Base-by-base conservation (phyloP, 2,113 vertebrate species). In the Hippoglossus stenolepis region DNA sequence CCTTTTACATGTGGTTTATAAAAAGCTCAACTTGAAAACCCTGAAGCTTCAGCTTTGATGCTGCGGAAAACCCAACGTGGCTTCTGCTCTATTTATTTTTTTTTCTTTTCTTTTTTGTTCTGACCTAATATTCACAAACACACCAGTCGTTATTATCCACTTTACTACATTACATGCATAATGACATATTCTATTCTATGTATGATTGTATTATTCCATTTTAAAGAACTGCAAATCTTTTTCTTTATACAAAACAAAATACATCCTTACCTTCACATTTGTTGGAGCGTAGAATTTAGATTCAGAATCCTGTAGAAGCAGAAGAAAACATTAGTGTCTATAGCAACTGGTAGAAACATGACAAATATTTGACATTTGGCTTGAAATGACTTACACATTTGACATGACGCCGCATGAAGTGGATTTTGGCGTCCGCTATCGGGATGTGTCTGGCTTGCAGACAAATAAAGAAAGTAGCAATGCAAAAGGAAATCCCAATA, bases 1-100 rank as follows among this genome's bases (percentile, higher is more conserved):
- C 71, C 78, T 86, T 86, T 82, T 60, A 74, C 72, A 83, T 90
- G 92, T 87, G 90, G 90, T 91, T 91, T 85, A 57, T 12, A 70
- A 56, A 56, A 75, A 82, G 62, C 65, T 85, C 21, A 63, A 43
- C 31, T 82, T 3, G 31, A 5, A 63, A 70, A 84, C 68, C 53
- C 20, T 80, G 64, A 82, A 62, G 49, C 62, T 68, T 65, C 2
- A 45, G 47, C 43, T 84, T 70, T 83, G 65, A 83, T 71, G 38
- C 20, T 59, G 83, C 58, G 76, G 66, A 72, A 66, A 23, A 79
- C 76, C 84, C 45, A 64, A 28, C 28, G 58, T 40, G 1, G 53
- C 17, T n/a, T 62, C n/a, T 47, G 24, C 31, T 31, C 31, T 31
- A 7, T 31, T 31, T 31, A 7, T 31, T 31, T 31, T 1, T 13